Evolutionary conservation across 2,888 invertebrate species (phyloP).

Genomic region (Saturnia pavonia): DNA sequence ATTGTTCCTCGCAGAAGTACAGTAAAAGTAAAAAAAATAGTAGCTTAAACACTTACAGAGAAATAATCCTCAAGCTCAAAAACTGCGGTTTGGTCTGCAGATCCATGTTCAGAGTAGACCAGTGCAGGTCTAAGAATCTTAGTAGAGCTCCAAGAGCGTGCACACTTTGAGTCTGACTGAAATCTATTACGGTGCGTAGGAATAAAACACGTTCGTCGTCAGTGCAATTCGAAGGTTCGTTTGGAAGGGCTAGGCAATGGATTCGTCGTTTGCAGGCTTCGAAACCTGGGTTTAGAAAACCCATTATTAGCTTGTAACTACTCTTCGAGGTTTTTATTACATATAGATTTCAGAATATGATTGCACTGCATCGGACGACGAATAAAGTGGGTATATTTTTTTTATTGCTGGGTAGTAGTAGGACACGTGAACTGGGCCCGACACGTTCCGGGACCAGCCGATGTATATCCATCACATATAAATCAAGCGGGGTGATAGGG

Average conservation of each 20-base stretch:
- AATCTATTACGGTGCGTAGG: constrained; percentile 84
- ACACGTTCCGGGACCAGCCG: too few relatives aligned
- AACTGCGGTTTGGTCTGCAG: constrained; percentile 74
- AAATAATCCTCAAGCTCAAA: constrained; percentile 80
- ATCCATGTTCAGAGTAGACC: constrained; percentile 77
- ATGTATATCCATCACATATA: too few relatives aligned
- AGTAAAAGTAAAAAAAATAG: too few relatives aligned
- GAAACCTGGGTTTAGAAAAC: constrained; percentile 58
- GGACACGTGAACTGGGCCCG: too few relatives aligned
- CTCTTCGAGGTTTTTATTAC: too few relatives aligned
- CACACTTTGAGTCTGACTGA: constrained; percentile 83
- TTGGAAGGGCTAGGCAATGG: constrained; percentile 75
- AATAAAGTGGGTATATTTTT: too few relatives aligned
- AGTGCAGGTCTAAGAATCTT: constrained; percentile 86
- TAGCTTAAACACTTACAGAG: constrained; percentile 77
- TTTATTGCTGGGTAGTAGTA: too few relatives aligned
- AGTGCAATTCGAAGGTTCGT: constrained; percentile 75
- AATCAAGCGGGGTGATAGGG: too few relatives aligned
- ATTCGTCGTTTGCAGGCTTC: constrained; percentile 82
- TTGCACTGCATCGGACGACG: too few relatives aligned
- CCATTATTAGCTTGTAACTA: background rate
- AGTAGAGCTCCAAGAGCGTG: constrained; percentile 88
- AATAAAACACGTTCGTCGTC: constrained; percentile 81
- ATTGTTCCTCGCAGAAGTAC: too few relatives aligned
- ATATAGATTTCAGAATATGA: too few relatives aligned